Base-by-base conservation (phyloP, 2,888 invertebrate species). In the Oligia fasciuncula region DNA sequence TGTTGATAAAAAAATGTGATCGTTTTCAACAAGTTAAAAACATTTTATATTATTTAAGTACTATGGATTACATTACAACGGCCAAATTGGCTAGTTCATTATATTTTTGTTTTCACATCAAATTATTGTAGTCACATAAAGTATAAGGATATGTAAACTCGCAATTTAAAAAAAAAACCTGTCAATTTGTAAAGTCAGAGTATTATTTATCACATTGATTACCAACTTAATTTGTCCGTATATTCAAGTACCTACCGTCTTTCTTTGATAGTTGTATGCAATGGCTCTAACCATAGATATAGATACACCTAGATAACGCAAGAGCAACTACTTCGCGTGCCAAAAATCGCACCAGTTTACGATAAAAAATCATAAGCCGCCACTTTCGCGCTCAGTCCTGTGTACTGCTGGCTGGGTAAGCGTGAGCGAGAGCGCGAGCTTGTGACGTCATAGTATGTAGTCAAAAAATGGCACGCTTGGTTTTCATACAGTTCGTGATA, bases 61-160 rank as follows among this genome's bases (percentile, higher is more conserved):
- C 49, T 81, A 51, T 60, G 43, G 2, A 81, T 60, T 57, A 77
- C 19, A 74, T 54, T 35, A 62, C 11, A 54, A 14, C 82, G 17
- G 17, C 17, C 65, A 4, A 51, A 74, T 60, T 29, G 9, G 57
- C n/a, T 4, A 6, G 49, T 66, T 73, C n/a, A 63, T 35, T 11
- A 43, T 66, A 29, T 40, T 4, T 68, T 72, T 75, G 49, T 69
- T 75, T 83, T 85, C 85, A 75, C 83, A 72, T 85, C 71, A 85
- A 83, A 65, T 69, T 69, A 76, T 82, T 82, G 19, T 80, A 82
- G 51, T 68, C 74, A 35, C 65, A 4, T 79, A 51, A 9, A 67
- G 35, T 82, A 57, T 77, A 77, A 74, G 29, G 23, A 66, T 72
- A 79, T 74, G 54, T 73, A 66, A 57, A 66, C 2, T 49, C 65